phyloP scores from a whole-genome alignment of 2,113 vertebrate genomes.

The Lycaon pictus region DNA sequence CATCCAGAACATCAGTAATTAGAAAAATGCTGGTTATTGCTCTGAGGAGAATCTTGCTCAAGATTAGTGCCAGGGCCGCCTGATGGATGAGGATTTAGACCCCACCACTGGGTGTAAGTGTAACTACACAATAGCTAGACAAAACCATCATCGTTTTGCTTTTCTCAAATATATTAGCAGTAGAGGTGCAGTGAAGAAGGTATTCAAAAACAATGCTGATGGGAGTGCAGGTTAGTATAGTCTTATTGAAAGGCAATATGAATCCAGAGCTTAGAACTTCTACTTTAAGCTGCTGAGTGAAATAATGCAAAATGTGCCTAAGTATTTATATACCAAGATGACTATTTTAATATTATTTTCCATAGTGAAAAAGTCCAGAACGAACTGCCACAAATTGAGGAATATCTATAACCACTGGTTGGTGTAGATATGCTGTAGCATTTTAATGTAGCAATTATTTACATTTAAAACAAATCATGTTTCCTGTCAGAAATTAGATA shows the following conservation, averaged over 20 bases:
- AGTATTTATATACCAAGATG: background rate
- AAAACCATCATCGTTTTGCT: background rate
- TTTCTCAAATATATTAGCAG: background rate
- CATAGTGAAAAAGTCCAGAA: background rate
- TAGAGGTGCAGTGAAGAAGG: background rate
- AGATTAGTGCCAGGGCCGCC: background rate
- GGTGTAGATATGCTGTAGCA: background rate
- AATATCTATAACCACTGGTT: background rate
- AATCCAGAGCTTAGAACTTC: background rate
- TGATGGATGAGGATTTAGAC: background rate
- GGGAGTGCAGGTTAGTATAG: background rate
- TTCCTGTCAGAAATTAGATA: background rate
- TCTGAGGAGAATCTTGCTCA: background rate
- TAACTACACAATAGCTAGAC: background rate
- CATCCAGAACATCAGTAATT: background rate
- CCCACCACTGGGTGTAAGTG: background rate
- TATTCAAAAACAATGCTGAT: background rate
- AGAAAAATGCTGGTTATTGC: background rate
- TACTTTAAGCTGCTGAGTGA: background rate
- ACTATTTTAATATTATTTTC: background rate
- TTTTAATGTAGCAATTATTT: background rate
- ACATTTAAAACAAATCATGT: background rate
- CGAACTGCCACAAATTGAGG: background rate
- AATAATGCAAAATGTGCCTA: background rate
- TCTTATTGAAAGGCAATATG: background rate